Evolutionary conservation across 2,797 vertebrate genomes (phyloP), one percentile per base, ranked within the genome.

Genomic region (Epinephelus malabaricus): DNA sequence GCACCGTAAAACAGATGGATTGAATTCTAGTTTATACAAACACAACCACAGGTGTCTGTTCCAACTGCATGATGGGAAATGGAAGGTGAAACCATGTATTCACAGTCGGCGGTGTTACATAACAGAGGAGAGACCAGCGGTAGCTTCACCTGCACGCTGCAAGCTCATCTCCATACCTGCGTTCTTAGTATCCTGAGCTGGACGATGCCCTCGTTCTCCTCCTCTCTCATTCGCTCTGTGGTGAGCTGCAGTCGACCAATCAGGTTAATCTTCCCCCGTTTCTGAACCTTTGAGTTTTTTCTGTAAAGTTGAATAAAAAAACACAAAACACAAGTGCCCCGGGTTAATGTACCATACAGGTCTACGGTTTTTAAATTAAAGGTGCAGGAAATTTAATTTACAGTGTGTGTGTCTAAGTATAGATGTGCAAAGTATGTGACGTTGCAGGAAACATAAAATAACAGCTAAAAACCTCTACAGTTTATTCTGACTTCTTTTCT

Each of bases 271-370:
- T 99, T 99, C 73, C 98, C 98, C 76, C 98, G 95, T 93, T 99
- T 99, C 94, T 99, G 98, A 89, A 99, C 98, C 93, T 99, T 99
- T 71, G 97, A 97, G 30, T 99, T 99, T 97, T 99, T 99, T 97
- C 98, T 99, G 92, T 43, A 3, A 71, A 46, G 50, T 66, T 18
- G 2, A 65, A 71, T 25, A 1, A 38, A 69, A 55, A 25, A 25
- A n/a, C 14, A 19, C 1, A 50, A 23, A 71, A 56, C 2, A 68
- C 11, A 74, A 0, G 60, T 6, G 38, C 38, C 7, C 38, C 2
- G 2, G 0, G 10, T 79, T 23, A 76, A 12, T 8, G 4, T n/a
- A 61, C 9, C 13, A 25, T 7, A 67, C 4, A 3, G 17, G 17
- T 30, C 2, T 8, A 17, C 4, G 0, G 5, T 25, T 40, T 59